phyloP scores from a whole-genome alignment of 2,113 vertebrate genomes.

The Vanacampus margaritifer region DNA sequence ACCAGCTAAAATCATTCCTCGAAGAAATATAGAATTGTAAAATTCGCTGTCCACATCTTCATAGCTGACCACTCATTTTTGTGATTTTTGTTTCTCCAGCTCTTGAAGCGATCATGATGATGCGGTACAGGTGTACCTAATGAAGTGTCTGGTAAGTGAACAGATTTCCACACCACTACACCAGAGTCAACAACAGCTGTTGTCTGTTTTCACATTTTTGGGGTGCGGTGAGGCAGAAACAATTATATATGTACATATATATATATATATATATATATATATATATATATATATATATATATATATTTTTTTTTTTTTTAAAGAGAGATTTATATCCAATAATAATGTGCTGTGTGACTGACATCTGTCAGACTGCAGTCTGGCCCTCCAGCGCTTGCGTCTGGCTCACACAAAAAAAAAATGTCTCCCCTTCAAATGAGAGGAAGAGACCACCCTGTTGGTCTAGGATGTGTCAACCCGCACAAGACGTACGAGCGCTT shows the following conservation, averaged over 20 bases:
- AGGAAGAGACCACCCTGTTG: slow-evolving; percentile 34
- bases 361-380: slow-evolving; percentile 3
- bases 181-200: background rate
- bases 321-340: background rate
- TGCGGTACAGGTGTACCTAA: background rate
- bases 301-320: too few species aligned
- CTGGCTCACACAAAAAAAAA: slow-evolving; percentile 17
- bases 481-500: slow-evolving; percentile 34
- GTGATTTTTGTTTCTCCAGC: too few species aligned
- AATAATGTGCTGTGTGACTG: slow-evolving; percentile 19
- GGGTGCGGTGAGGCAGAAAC: background rate
- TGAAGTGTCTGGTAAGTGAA: background rate
- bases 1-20: too few species aligned
- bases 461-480: slow-evolving; percentile 29
- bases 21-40: too few species aligned
- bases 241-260: background rate
- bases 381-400: slow-evolving; percentile 23
- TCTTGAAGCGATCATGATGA: too few species aligned
- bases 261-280: too few species aligned
- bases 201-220: background rate
- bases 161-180: background rate
- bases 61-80: too few species aligned
- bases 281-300: too few species aligned
- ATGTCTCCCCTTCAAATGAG: too few species aligned
- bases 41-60: too few species aligned